phyloP scores from a whole-genome alignment of 1,140 invertebrate genomes.

The Drosophila leontia region DNA sequence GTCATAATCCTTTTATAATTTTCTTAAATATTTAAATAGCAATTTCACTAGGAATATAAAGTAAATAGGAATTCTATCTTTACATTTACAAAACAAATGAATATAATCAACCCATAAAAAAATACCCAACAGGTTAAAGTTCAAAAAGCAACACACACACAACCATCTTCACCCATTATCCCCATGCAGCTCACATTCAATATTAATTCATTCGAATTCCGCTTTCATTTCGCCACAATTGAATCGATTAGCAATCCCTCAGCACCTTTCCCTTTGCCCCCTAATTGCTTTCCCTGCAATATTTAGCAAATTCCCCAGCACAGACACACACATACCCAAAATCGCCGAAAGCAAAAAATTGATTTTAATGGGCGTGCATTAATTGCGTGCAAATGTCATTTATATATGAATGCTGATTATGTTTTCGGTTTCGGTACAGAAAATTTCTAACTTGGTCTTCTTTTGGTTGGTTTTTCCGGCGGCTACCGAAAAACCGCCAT shows the following conservation, averaged over 20 bases:
- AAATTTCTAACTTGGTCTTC: constrained; percentile 32
- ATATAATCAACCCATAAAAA: not conserved
- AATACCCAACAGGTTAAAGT: constrained; percentile 20
- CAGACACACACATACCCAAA: not conserved
- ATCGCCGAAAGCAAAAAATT: constrained; percentile 36
- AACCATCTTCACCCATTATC: not conserved
- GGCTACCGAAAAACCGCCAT: constrained; percentile 15
- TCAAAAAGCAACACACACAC: not conserved
- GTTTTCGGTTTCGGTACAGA: not conserved
- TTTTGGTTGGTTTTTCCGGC: constrained; percentile 16
- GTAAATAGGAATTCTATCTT: not conserved
- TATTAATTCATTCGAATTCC: constrained; percentile 21
- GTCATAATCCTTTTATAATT: not conserved
- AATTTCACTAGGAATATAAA: not conserved
- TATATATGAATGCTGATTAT: constrained; percentile 32
- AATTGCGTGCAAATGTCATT: constrained; percentile 46
- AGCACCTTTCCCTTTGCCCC: constrained; percentile 17
- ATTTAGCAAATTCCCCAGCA: constrained; percentile 13
- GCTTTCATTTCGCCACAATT: constrained; percentile 27
- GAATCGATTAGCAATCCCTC: constrained; percentile 43
- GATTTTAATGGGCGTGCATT: constrained; percentile 66
- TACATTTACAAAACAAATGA: not conserved
- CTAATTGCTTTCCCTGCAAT: constrained; percentile 31
- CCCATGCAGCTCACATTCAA: constrained; percentile 1
- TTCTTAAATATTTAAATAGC: not conserved